Evolutionary conservation across 2,888 invertebrate genomes (phyloP).

Genomic region (Psylliodes chrysocephalus): DNA sequence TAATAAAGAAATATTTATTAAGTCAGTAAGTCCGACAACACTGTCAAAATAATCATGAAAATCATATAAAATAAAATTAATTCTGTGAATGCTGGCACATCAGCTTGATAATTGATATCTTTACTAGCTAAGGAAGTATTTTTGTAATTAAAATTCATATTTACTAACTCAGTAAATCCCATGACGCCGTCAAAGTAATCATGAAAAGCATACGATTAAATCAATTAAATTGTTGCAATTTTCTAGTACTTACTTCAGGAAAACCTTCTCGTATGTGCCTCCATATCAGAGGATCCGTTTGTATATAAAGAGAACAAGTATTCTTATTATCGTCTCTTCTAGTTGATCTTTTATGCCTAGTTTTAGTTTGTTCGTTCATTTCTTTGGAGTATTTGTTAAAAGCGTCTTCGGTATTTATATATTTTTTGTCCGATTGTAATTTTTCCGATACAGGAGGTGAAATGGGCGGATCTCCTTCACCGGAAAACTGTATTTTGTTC

Average conservation of each 20-base stretch:
- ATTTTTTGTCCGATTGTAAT: background rate
- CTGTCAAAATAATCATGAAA: too few species aligned
- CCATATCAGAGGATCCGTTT: slow-evolving; percentile 99
- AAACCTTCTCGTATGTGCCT: slow-evolving; percentile 87
- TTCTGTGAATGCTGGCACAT: too few species aligned
- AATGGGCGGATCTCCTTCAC: slow-evolving; percentile 62
- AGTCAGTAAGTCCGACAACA: too few species aligned
- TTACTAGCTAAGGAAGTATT: too few species aligned
- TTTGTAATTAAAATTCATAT: too few species aligned
- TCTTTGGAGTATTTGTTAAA: slow-evolving; percentile 82
- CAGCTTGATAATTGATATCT: too few species aligned
- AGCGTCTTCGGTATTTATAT: slow-evolving; percentile 63
- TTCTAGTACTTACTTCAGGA: slow-evolving; percentile 79
- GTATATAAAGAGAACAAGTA: slow-evolving; percentile 95
- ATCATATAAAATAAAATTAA: too few species aligned
- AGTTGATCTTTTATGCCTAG: slow-evolving; percentile 64
- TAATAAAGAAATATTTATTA: too few species aligned
- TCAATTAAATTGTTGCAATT: background rate
- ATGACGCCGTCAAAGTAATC: too few species aligned
- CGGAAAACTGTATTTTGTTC: slow-evolving; percentile 87
- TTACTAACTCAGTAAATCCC: too few species aligned
- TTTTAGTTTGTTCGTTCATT: slow-evolving; percentile 69
- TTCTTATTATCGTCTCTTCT: slow-evolving; percentile 80
- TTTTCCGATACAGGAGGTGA: slow-evolving; percentile 43
- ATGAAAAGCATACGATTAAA: background rate